Base-by-base conservation (phyloP, 2,797 vertebrate species). In the Emydoidea blandingii region DNA sequence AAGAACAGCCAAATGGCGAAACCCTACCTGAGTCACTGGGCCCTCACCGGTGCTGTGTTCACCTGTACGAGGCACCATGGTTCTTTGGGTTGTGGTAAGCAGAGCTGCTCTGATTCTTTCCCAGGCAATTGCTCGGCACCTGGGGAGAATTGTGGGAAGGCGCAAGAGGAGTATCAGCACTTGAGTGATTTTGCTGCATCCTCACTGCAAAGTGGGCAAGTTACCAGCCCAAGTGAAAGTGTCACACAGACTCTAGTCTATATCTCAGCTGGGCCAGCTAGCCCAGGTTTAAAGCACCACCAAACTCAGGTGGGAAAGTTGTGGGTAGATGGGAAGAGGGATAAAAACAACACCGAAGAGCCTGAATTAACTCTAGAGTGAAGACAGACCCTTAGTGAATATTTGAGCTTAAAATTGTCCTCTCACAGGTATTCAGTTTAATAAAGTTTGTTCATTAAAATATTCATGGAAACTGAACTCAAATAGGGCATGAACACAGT, bases 391-490 rank as follows among this genome's bases (percentile, higher is more conserved):
- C 80, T 85, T 87, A 65, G 87, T 90, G 93, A 95, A 93, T 87
- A 93, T 79, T 81, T 94, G 79, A 57, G 83, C 74, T 87, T 81
- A 91, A 94, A 93, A 68, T 53, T 74, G 74, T 0, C 2, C 62
- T 79, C 88, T 76, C 41, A 47, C 23, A 4, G 14, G 72, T 27
- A 76, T 47, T 37, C 72, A 44, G 14, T 47, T 47, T 76, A 47
- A 16, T 76, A 76, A 76, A 8, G 7, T 76, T 76, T 76, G 44
- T 76, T 76, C 41, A 76, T 76, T 68, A 68, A 68, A 68, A 68
- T 68, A n/a, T 37, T 68, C n/a, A 37, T 37, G n/a, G 65, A 88
- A 88, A 95, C 85, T 23, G 85, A 84, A 92, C 92, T 94, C 96
- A 91, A 90, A 84, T 9, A 82, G 80, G 50, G 81, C 2, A 3